phyloP scores from a whole-genome alignment of 2,113 vertebrate species.

The Triplophysa dalaica region DNA sequence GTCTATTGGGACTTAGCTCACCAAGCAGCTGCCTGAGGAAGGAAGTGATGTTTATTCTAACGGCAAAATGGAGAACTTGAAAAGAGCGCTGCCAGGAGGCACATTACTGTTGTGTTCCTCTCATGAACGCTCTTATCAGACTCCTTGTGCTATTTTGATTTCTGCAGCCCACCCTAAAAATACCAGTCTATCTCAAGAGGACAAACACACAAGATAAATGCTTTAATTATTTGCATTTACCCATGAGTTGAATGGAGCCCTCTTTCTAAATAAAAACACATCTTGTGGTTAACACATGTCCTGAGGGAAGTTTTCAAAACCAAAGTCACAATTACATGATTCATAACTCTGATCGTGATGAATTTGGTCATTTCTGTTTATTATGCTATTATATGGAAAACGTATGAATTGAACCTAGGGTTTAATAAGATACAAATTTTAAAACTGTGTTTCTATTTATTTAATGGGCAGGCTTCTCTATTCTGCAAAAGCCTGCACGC shows the following conservation, averaged over 20 bases:
- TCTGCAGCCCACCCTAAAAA: slow-evolving; percentile 4
- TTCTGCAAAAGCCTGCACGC: too few species aligned
- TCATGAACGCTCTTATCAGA: slow-evolving; percentile 38
- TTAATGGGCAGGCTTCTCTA: too few species aligned
- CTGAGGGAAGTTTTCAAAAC: not conserved
- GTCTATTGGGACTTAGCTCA: not conserved
- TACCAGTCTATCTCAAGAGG: not conserved
- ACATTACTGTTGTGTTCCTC: not conserved
- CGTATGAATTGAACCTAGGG: too few species aligned
- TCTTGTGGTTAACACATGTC: slow-evolving; percentile 25
- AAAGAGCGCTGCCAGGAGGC: not conserved
- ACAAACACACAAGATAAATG: slow-evolving; percentile 4
- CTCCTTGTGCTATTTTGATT: slow-evolving; percentile 32
- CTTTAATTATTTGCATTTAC: slow-evolving; percentile 6
- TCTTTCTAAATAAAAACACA: not conserved
- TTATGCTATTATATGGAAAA: too few species aligned
- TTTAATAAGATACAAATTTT: too few species aligned
- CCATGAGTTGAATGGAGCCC: not conserved
- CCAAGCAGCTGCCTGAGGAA: slow-evolving; percentile 32
- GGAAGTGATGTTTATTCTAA: slow-evolving; percentile 42
- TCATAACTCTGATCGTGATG: not conserved
- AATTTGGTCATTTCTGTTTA: too few species aligned
- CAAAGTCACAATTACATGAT: slow-evolving; percentile 11
- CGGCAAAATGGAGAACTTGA: slow-evolving; percentile 1
- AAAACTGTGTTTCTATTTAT: too few species aligned